Base-by-base conservation (phyloP, 2,888 invertebrate species). In the Archips xylosteana region DNA sequence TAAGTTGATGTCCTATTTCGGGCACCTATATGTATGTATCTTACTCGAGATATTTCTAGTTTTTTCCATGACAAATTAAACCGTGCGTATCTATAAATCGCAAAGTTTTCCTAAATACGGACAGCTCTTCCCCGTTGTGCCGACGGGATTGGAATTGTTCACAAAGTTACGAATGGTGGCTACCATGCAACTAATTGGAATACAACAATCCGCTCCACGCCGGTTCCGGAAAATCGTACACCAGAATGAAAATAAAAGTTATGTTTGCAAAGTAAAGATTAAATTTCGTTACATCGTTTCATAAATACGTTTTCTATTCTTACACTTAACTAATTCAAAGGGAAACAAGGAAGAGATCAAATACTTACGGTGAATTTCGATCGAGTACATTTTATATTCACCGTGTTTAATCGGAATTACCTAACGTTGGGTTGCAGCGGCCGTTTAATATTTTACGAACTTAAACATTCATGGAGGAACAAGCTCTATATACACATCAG, bases 111-210 rank as follows among this genome's bases (percentile, higher is more conserved):
- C 57, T 32, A 23, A 54, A 57, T 32, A 57, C 10, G 32, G 32
- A 32, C 32, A 57, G 32, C 12, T 54, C 36, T n/a, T 63, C 12
- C 13, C 34, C 15, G 36, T 13, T 15, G 8, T 15, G 10, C 47
- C 47, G 39, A 47, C 47, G 71, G 59, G 59, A 71, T 49, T 71
- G 57, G 62, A 54, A 57, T 32, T 32, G 57, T 57, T 57, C 57
- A 0, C n/a, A 42, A 51, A 67, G 8, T 45, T 57, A 10, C n/a
- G 39, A 63, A 63, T 68, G 67, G 23, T 23, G 23, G 1, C 57
- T 57, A 49, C 67, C 62, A 73, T 59, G 13, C 57, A 57, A 47
- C 23, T 68, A 68, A 73, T 68, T 73, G 72, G 54, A 67, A 62
- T 15, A 13, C 61, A 34, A 54, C 45, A 34, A 57, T 57, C 36